phyloP scores from a whole-genome alignment of 2,113 vertebrate genomes.

The Myrmecophaga tridactyla region DNA sequence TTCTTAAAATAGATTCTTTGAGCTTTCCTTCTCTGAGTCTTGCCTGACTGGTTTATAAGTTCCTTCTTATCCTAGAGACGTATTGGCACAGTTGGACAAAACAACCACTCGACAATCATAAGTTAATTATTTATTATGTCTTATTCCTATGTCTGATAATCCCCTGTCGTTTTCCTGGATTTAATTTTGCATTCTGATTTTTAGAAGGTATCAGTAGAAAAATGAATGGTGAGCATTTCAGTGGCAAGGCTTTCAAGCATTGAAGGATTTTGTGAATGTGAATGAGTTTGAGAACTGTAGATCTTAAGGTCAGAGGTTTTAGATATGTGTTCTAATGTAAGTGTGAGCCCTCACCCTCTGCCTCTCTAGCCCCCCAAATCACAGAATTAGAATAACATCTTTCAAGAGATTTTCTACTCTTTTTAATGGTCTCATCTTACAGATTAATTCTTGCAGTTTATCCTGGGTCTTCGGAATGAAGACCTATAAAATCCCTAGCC shows the following conservation, averaged over 20 bases:
- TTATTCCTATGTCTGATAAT: background rate
- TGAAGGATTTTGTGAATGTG: background rate
- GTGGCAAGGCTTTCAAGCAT: background rate
- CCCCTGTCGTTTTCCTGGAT: background rate
- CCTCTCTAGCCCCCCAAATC: background rate
- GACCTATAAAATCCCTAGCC: background rate
- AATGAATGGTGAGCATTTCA: background rate
- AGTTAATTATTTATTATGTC: constrained; percentile 13
- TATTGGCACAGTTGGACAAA: background rate
- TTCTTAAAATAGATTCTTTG: no score
- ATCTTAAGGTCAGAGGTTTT: background rate
- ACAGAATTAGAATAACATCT: background rate
- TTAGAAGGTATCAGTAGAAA: background rate
- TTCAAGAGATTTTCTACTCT: background rate
- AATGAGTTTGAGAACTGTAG: background rate
- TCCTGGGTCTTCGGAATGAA: background rate
- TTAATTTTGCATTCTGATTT: constrained; percentile 14
- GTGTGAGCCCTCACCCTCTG: background rate
- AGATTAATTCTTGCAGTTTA: background rate
- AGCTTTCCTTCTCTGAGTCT: background rate
- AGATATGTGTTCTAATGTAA: background rate
- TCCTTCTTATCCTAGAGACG: background rate
- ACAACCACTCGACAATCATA: background rate
- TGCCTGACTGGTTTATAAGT: background rate
- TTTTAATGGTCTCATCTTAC: background rate